Conservation (phyloP, 2,888 invertebrate genomes). For the Apodemia zela region DNA sequence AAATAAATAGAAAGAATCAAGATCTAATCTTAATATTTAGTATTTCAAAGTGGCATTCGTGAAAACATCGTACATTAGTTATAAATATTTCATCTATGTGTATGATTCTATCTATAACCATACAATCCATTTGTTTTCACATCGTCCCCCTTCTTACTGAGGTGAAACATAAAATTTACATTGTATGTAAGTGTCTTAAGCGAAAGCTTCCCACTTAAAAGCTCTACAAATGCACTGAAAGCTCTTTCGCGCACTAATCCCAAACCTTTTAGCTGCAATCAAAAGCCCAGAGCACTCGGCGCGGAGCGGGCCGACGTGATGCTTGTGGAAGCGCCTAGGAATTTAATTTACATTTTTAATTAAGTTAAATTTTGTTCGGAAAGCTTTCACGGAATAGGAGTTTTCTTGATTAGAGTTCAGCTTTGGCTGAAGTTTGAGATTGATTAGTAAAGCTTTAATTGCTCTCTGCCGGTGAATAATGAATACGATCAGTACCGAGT, state of each 20-base stretch:
- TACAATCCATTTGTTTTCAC: constrained; percentile 24
- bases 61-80: too few species aligned
- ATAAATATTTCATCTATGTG: neutral
- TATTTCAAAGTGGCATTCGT: too few species aligned
- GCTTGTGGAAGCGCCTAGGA: constrained; percentile 79
- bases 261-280: constrained; percentile 82
- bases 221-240: constrained; percentile 81
- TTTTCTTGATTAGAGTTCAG: constrained; percentile 81
- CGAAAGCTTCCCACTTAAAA: constrained; percentile 81
- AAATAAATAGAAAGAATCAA: too few species aligned
- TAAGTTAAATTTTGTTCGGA: constrained; percentile 80
- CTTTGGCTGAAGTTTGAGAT: constrained; percentile 77
- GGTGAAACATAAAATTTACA: constrained; percentile 75
- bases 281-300: constrained; percentile 73
- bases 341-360: constrained; percentile 81
- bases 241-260: constrained; percentile 81
- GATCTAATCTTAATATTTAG: too few species aligned
- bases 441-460: constrained; percentile 80
- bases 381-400: constrained; percentile 80
- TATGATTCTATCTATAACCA: constrained; percentile 18
- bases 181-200: constrained; percentile 80
- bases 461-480: constrained; percentile 77
- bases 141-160: constrained; percentile 43
- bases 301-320: constrained; percentile 61
- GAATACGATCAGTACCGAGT: constrained; percentile 73